These are phyloP conservation scores for Xestia ashworthii DNA, from an alignment of 2,888 invertebrate genomes.

Conservation along the genomic window DNA sequence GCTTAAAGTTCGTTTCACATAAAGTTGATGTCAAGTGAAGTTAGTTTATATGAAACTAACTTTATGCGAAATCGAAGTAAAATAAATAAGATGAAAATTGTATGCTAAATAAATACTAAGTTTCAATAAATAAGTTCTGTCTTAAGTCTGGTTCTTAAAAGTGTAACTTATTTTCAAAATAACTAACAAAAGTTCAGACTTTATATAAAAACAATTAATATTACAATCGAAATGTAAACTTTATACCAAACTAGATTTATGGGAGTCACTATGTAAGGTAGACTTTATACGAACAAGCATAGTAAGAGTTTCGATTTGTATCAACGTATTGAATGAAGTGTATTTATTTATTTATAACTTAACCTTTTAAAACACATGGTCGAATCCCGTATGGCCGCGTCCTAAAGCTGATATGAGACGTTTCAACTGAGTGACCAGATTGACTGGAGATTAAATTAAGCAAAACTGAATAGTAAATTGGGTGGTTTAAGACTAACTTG, in stretches of 20 bases:
- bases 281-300: slow-evolving; percentile 30
- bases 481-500: neutral
- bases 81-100: neutral
- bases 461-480: too few species aligned
- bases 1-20: neutral
- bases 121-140: neutral
- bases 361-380: slow-evolving; percentile 15
- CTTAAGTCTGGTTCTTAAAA: too few species aligned
- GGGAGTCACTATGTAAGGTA: slow-evolving; percentile 38
- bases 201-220: slow-evolving; percentile 36
- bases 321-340: slow-evolving; percentile 19
- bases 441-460: neutral
- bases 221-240: slow-evolving; percentile 42
- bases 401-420: neutral
- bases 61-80: neutral
- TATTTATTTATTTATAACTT: slow-evolving; percentile 12
- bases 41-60: neutral
- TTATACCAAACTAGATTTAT: slow-evolving; percentile 53
- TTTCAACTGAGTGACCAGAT: neutral
- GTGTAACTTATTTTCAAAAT: neutral
- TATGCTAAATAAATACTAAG: neutral
- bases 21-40: neutral
- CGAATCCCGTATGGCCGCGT: neutral
- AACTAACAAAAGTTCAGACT: slow-evolving; percentile 15
- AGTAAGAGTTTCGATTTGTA: slow-evolving; percentile 22